phyloP scores from a whole-genome alignment of 64 coral and sea anemone genomes.

The Stichodactyla mertensii region DNA sequence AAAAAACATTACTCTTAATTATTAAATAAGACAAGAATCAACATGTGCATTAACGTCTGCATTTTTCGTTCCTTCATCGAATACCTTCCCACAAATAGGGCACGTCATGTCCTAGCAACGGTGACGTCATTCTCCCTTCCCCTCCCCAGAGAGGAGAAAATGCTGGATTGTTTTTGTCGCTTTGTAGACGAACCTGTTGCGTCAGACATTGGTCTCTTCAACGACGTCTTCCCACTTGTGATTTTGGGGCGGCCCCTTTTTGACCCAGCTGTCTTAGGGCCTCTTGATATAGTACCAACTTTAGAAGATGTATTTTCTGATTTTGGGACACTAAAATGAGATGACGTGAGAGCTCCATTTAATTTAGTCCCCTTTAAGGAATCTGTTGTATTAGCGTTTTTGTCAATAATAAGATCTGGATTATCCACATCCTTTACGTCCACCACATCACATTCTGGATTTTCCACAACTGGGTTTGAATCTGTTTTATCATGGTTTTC shows the following conservation, averaged over 20 bases:
- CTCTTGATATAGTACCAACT: background rate
- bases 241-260: constrained; percentile 11
- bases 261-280: background rate
- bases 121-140: constrained; percentile 4
- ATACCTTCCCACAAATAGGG: constrained; percentile 68
- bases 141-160: constrained; percentile 63
- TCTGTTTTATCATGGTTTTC: background rate
- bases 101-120: constrained; percentile 28
- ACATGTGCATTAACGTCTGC: constrained; percentile 81
- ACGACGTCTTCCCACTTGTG: constrained; percentile 24
- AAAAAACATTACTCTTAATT: background rate
- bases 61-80: constrained; percentile 64
- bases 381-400: constrained; percentile 7
- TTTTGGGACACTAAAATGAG: background rate
- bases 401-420: background rate
- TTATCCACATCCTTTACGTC: background rate
- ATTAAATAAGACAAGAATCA: constrained; percentile 83
- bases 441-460: background rate
- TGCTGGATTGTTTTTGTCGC: constrained; percentile 72
- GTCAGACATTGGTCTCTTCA: constrained; percentile 43
- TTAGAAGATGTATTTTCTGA: background rate
- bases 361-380: background rate
- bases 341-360: background rate
- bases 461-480: background rate
- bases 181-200: constrained; percentile 27